Evolutionary conservation across 2,113 vertebrate genomes (phyloP), one percentile per base, ranked within the genome.

Genomic region (Setophaga kirtlandii): DNA sequence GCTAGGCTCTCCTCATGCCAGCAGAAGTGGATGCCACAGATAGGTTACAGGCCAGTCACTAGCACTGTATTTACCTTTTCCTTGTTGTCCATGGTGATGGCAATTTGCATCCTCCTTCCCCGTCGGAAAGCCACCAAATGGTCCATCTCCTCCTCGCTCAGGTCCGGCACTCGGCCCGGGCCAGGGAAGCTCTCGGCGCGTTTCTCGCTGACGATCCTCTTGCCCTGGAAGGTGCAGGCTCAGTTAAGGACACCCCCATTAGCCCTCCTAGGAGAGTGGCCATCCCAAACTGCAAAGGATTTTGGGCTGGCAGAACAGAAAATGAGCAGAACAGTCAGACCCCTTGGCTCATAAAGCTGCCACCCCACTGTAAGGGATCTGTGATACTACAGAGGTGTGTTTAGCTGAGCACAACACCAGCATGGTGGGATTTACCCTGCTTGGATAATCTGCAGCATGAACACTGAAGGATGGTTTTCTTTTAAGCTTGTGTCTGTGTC

Each of bases 181-280:
- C 74, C 86, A 15, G 90, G 67, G 65, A 92, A 79, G 53, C 86
- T 71, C 75, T 96, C 97, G 0, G 63, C 15, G 23, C 93, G 98
- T 74, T 99, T 99, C 97, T 99, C 99, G 16, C 98, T 99, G 81
- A 99, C 99, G 7, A 99, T 97, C 81, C 99, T 97, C 96, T 98
- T 99, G 93, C 98, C 99, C 99, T 99, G 94, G 56, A 81, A 93
- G 65, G 39, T 58, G 87, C 33, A 42, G 47, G 44, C 49, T 17
- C 56, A 33, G 33, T 86, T 65, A 89, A 39, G 0, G 7, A 35
- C 39, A 42, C 33, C 28, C 30, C 46, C 67, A 6, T 10, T 2
- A 37, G 35, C 50, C 39, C 53, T 44, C 35, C 59, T 8, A 11
- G 30, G 19, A 67, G 44, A 52, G 31, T 1, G 11, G 33, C 53